These are phyloP conservation scores for Tragelaphus buxtoni DNA, from an alignment of 2,113 vertebrate genomes.

Conservation along the genomic window DNA sequence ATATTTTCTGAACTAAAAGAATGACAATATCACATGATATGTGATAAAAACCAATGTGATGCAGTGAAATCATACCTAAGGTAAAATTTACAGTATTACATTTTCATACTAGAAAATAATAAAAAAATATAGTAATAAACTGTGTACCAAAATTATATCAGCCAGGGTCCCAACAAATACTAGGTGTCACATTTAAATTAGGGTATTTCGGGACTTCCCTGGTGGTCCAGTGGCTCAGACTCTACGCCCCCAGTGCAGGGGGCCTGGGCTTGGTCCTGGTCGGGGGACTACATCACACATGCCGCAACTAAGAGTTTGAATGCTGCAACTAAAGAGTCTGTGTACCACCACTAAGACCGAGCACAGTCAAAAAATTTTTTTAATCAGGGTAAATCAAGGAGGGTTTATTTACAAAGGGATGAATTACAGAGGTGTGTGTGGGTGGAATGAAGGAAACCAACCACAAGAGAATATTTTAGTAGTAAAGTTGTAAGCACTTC, in stretches of 20 bases:
- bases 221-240: background rate
- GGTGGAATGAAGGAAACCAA: background rate
- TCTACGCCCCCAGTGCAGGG: background rate
- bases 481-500: background rate
- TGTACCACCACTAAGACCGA: background rate
- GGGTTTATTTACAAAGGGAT: background rate
- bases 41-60: background rate
- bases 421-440: background rate
- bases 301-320: background rate
- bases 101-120: background rate
- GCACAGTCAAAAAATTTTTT: background rate
- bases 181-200: background rate
- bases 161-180: background rate
- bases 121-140: background rate
- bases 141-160: background rate
- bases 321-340: background rate
- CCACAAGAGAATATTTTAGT: background rate
- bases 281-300: background rate
- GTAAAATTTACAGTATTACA: background rate
- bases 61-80: background rate
- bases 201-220: background rate
- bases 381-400: background rate
- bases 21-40: background rate
- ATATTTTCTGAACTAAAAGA: conserved; percentile 10
- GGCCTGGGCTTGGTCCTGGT: background rate